Evolutionary conservation across 64 coral and sea anemone genomes (phyloP).

Genomic region (Porites lutea): DNA sequence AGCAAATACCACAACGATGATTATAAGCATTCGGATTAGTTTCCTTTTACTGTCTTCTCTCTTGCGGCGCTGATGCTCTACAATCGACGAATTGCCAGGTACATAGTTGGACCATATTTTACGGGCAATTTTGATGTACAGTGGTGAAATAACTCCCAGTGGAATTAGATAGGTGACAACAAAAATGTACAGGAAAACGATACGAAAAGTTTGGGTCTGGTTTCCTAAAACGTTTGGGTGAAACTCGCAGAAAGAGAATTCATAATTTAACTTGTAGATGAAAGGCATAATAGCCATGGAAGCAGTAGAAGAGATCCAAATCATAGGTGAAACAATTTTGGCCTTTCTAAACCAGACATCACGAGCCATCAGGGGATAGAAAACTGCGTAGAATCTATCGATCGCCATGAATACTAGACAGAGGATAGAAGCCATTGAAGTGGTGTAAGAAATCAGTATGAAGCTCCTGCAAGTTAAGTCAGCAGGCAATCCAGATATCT

Average conservation of each 20-base stretch:
- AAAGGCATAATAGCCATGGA: constrained; percentile 23
- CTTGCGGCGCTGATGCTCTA: not conserved
- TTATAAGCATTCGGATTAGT: constrained; percentile 64
- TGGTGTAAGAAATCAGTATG: not conserved
- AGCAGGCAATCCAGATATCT: not conserved
- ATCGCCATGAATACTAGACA: constrained; percentile 16
- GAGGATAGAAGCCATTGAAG: constrained; percentile 51
- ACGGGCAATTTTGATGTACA: constrained; percentile 38
- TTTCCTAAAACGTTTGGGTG: not conserved
- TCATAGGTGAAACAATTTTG: constrained; percentile 17
- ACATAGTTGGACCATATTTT: constrained; percentile 50
- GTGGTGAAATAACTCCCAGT: constrained; percentile 29
- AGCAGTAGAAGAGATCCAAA: constrained; percentile 38
- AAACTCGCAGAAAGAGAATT: not conserved
- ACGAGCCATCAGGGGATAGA: constrained; percentile 20
- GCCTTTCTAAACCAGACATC: constrained; percentile 44
- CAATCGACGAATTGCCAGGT: constrained; percentile 27
- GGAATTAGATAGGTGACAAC: constrained; percentile 43
- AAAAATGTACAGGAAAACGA: constrained; percentile 14
- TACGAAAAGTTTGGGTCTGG: not conserved
- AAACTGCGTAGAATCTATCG: constrained; percentile 49
- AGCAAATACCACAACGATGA: constrained; percentile 47
- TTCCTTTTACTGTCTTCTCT: not conserved
- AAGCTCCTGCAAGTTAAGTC: constrained; percentile 27
- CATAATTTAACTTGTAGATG: not conserved